Evolutionary conservation across 2,888 invertebrate genomes (phyloP).

Genomic region (Rhagium mordax): DNA sequence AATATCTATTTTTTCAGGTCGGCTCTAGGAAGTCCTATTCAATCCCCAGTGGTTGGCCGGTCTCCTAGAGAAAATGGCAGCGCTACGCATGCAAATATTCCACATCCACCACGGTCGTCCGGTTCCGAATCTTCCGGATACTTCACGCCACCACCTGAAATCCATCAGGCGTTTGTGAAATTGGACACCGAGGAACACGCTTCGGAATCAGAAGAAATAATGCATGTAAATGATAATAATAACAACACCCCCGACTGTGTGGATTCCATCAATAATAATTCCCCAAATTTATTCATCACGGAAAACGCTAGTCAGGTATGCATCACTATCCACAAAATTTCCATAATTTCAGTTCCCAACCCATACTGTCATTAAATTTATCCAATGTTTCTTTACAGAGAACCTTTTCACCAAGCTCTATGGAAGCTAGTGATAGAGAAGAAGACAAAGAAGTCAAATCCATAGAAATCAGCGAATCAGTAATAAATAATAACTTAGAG

Average conservation of each 20-base stretch:
- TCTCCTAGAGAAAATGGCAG: slow-evolving; percentile 44
- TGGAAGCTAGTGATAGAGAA: slow-evolving; percentile 37
- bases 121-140: slow-evolving; percentile 69
- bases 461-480: slow-evolving; percentile 9
- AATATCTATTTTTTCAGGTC: slow-evolving; percentile 39
- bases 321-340: no score
- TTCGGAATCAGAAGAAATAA: slow-evolving; percentile 43
- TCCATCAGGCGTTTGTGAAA: slow-evolving; percentile 58
- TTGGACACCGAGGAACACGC: slow-evolving; percentile 51
- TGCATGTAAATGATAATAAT: slow-evolving; percentile 39
- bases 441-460: slow-evolving; percentile 18
- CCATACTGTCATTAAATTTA: no score
- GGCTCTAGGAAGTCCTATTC: slow-evolving; percentile 40
- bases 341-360: no score
- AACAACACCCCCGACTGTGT: slow-evolving; percentile 40
- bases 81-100: slow-evolving; percentile 29
- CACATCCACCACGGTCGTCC: slow-evolving; percentile 59
- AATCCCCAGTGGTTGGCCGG: slow-evolving; percentile 45
- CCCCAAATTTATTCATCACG: slow-evolving; percentile 12
- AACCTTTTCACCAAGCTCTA: slow-evolving; percentile 30
- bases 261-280: slow-evolving; percentile 23
- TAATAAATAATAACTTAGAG: slow-evolving; percentile 10
- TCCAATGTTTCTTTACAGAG: slow-evolving; percentile 24
- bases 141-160: slow-evolving; percentile 67
- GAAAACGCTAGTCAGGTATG: slow-evolving; percentile 21